phyloP scores from a whole-genome alignment of 1,140 invertebrate species.

The Drosophila ohnishii region DNA sequence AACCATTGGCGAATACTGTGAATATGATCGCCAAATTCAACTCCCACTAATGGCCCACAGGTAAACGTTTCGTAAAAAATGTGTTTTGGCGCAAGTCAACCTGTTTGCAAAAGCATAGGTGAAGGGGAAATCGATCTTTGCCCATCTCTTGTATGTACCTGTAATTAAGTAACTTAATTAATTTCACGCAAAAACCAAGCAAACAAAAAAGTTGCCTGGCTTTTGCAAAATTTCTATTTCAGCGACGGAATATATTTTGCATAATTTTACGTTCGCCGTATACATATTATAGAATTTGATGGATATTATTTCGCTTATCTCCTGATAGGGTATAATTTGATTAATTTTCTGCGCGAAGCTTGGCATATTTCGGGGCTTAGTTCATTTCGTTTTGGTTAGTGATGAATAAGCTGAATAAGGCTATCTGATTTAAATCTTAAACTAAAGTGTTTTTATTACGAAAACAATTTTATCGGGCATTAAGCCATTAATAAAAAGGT shows the following conservation, averaged over 20 bases:
- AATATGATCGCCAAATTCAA: neutral
- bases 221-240: slow-evolving; percentile 47
- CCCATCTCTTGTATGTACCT: slow-evolving; percentile 45
- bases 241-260: slow-evolving; percentile 60
- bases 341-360: slow-evolving; percentile 46
- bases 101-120: slow-evolving; percentile 31
- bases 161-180: slow-evolving; percentile 78
- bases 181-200: slow-evolving; percentile 50
- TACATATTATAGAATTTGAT: slow-evolving; percentile 58
- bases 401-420: slow-evolving; percentile 16
- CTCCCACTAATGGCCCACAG: slow-evolving; percentile 17
- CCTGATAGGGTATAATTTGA: slow-evolving; percentile 53
- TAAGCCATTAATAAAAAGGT: neutral
- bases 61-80: slow-evolving; percentile 16
- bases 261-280: slow-evolving; percentile 52
- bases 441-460: slow-evolving; percentile 4
- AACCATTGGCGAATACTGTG: neutral
- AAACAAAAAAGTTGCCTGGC: slow-evolving; percentile 16
- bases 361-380: slow-evolving; percentile 21
- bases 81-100: slow-evolving; percentile 69
- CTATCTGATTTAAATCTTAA: slow-evolving; percentile 5
- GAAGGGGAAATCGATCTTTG: slow-evolving; percentile 31
- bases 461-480: slow-evolving; percentile 3
- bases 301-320: slow-evolving; percentile 54
- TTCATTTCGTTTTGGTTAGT: slow-evolving; percentile 10